These are phyloP conservation scores for Stegodyphus mimosarum DNA, from an alignment of 1,140 invertebrate species.

Conservation along the genomic window DNA sequence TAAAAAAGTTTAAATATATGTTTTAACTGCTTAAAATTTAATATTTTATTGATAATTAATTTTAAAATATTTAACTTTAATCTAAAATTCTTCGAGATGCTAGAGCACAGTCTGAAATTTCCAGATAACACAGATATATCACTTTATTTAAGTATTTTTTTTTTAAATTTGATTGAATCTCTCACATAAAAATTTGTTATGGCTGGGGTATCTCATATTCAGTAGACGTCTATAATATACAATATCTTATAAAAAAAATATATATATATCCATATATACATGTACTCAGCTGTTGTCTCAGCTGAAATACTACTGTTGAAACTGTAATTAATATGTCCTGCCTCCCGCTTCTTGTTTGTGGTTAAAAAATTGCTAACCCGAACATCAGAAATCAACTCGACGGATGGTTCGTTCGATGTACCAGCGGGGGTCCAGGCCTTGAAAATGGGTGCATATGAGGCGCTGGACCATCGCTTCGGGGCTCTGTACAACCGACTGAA, in stretches of 20 bases:
- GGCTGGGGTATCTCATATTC: background rate
- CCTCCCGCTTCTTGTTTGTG: background rate
- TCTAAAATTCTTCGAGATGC: background rate
- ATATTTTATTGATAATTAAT: too few relatives aligned
- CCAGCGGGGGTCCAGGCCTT: conserved; percentile 10
- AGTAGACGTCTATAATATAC: background rate
- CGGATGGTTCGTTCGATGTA: conserved; percentile 44
- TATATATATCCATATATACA: background rate
- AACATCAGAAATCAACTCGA: background rate
- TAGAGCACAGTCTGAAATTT: background rate
- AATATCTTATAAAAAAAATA: background rate
- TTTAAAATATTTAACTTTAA: too few relatives aligned
- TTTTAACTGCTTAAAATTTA: background rate
- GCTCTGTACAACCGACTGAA: conserved; percentile 37
- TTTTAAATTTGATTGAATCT: background rate
- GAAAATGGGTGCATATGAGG: background rate
- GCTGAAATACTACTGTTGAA: background rate
- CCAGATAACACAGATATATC: background rate
- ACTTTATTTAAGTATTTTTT: background rate
- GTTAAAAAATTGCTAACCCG: background rate
- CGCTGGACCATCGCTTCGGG: conserved; percentile 15
- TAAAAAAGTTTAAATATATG: background rate
- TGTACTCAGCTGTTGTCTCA: background rate
- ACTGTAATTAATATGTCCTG: too few relatives aligned
- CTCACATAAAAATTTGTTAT: background rate